Base-by-base conservation (phyloP, 2,888 invertebrate species). In the Osedax fenrisi region DNA sequence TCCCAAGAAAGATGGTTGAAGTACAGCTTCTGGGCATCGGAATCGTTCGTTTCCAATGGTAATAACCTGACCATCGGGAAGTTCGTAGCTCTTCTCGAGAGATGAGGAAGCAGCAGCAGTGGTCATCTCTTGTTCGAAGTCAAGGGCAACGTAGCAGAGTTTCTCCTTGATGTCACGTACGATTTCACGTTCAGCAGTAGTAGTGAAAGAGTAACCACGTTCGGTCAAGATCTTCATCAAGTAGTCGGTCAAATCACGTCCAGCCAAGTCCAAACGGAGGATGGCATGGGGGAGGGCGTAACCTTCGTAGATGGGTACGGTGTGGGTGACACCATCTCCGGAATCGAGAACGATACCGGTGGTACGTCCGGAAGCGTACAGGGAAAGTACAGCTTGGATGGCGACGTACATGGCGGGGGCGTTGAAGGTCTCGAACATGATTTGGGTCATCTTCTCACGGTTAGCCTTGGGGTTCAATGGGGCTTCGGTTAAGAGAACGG, bases 61-160 rank as follows among this genome's bases (percentile, higher is more conserved):
- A 78, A 83, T 81, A 41, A 82, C 81, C n/a, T n/a, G n/a, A 68
- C 82, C 81, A 73, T 81, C 81, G 27, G 82, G 82, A 23, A 82
- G 78, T 76, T 82, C 81, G 74, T 93, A 94, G 80, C 91, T 91
- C 87, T 94, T 94, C 87, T 94, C 94, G 81, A 94, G 87, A 61
- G 92, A 92, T 80, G 91, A 91, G 80, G 92, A 92, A 66, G 91
- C 90, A 73, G 92, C 92, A 78, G 93, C 92, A 78, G 92, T 93
- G 83, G 91, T 91, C 93, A 93, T 92, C 87, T 93, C 93, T 86
- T 93, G 92, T 86, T 93, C 92, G 84, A 93, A 93, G 89, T 93
- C 93, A 80, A 93, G 87, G 77, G 93, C 93, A 78, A 93, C 91
- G 86, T 93, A 93, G 88, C 92, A 93, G 80, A 93, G 87, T 86